Evolutionary conservation across 2,888 invertebrate species (phyloP).

Genomic region (Adineta ricciae): DNA sequence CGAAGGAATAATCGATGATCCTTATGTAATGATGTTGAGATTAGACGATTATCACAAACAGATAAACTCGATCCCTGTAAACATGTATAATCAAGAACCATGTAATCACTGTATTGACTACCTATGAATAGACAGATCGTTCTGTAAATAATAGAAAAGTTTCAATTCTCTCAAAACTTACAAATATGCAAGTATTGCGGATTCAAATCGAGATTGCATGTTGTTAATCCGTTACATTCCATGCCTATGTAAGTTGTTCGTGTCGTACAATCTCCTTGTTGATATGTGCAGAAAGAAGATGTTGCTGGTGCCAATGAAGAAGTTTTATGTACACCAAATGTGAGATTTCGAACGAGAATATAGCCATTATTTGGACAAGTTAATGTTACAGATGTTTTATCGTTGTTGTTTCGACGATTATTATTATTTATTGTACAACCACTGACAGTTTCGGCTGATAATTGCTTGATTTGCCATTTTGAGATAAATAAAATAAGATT

Average conservation of each 20-base stretch:
- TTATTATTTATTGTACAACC: conserved; percentile 18
- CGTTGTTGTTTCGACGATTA: not conserved
- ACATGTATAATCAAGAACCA: conserved; percentile 13
- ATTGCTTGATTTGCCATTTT: not conserved
- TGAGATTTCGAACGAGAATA: conserved; percentile 10
- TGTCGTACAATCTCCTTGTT: conserved; percentile 8
- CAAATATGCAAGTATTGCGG: conserved; percentile 15
- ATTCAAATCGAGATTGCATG: not conserved
- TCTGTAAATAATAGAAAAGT: too few relatives aligned
- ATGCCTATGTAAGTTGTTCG: not conserved
- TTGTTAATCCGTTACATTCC: not conserved
- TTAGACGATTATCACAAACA: not conserved
- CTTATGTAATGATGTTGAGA: not conserved
- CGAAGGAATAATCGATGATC: not conserved
- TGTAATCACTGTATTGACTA: conserved; percentile 21
- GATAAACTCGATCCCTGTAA: not conserved
- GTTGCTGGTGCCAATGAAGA: not conserved
- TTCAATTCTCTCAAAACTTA: not conserved
- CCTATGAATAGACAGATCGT: not conserved
- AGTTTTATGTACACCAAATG: conserved; percentile 20
- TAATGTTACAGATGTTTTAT: not conserved
- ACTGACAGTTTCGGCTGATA: not conserved
- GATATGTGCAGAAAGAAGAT: not conserved
- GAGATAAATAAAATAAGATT: not conserved
- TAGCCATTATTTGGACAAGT: not conserved